phyloP scores from a whole-genome alignment of 1,140 invertebrate species.

The Sycobia sp. region DNA sequence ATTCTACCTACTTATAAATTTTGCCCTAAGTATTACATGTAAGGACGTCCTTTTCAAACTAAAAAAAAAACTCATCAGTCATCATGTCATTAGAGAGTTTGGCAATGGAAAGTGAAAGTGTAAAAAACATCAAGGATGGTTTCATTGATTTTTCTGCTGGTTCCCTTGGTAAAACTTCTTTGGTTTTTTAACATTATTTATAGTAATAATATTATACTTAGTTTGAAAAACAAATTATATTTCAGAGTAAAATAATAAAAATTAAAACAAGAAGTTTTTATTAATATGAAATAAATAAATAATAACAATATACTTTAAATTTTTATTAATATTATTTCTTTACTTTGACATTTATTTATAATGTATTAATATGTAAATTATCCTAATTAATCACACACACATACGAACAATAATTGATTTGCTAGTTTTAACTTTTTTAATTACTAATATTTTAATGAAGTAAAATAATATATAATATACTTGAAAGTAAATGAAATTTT shows the following conservation, averaged over 20 bases:
- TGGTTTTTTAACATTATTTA: not conserved
- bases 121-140: slow-evolving; percentile 63
- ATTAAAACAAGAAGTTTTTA: too few relatives aligned
- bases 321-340: not conserved
- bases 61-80: not conserved
- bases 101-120: slow-evolving; percentile 38
- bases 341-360: not conserved
- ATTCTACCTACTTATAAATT: not conserved
- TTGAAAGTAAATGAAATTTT: not conserved
- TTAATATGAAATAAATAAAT: not conserved
- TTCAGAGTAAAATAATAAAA: not conserved
- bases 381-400: not conserved
- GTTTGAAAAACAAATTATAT: not conserved
- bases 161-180: slow-evolving; percentile 67
- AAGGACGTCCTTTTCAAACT: not conserved
- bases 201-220: not conserved
- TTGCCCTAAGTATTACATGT: not conserved
- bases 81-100: slow-evolving; percentile 3
- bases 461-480: not conserved
- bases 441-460: not conserved
- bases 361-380: not conserved
- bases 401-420: too few relatives aligned
- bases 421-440: not conserved
- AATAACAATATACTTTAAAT: not conserved
- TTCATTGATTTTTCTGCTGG: slow-evolving; percentile 74